Conservation (phyloP, 2,797 vertebrate genomes). For the Prunella strophiata region DNA sequence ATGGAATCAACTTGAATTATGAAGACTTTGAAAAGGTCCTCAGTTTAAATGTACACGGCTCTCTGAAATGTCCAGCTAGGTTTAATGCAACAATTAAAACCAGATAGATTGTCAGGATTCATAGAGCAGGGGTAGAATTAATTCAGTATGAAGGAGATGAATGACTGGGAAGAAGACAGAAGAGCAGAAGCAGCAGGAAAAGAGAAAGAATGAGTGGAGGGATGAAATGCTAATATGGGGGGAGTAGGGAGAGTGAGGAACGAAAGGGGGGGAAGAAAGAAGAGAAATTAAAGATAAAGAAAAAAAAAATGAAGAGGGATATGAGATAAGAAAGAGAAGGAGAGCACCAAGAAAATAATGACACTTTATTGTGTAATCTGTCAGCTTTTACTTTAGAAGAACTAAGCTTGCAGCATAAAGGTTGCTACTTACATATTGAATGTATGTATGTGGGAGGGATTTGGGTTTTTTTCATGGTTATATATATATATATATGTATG, state of each 20-base stretch:
- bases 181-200: constrained; percentile 20
- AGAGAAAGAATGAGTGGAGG: neutral
- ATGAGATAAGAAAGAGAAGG: neutral
- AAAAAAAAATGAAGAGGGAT: neutral
- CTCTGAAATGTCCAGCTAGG: constrained; percentile 52
- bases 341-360: neutral
- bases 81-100: constrained; percentile 61
- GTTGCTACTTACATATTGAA: neutral
- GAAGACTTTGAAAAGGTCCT: constrained; percentile 54
- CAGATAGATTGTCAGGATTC: constrained; percentile 56
- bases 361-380: neutral
- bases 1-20: constrained; percentile 63
- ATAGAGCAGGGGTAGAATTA: constrained; percentile 22
- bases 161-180: constrained; percentile 13
- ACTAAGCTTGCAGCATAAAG: neutral
- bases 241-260: neutral
- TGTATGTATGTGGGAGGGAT: neutral
- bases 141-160: constrained; percentile 54
- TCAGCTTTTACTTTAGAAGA: neutral
- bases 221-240: neutral
- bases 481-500: neutral
- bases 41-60: constrained; percentile 25
- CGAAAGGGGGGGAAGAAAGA: neutral
- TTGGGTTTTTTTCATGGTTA: neutral
- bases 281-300: neutral